Base-by-base conservation (phyloP, 2,113 vertebrate species). In the Hiodon alosoides region DNA sequence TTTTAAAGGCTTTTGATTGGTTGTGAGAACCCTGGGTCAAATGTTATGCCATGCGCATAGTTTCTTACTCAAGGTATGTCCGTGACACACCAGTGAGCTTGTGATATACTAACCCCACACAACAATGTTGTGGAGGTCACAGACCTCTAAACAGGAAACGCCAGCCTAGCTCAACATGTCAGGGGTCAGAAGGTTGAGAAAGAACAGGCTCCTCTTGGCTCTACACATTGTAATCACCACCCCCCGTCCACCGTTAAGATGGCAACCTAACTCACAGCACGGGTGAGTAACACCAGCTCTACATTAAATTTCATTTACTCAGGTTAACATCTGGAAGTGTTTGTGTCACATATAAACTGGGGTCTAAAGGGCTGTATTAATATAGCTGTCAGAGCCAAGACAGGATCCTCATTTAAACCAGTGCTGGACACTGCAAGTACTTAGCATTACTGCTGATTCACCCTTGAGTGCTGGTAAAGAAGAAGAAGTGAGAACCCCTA, bases 241-340 rank as follows among this genome's bases (percentile, higher is more conserved):
- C 64, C 64, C 64, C 64, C 60, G 2, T 2, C 62, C 4, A 65
- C 62, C 17, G 17, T 31, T 65, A 8, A 16, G 10, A 31, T 2
- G 62, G 6, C 17, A 65, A 3, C 59, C 11, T 31, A 31, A 31
- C 31, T 31, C 31, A 31, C 31, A 31, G 13, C n/a, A 4, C 4
- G 64, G 64, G 64, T 66, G 46, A 66, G 13, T 48, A 3, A 65
- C 16, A 65, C 31, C 17, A 46, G 17, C 17, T 65, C 17, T 31
- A 31, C 31, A 31, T 31, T 31, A 31, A 31, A 31, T 31, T 31
- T 31, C 31, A 31, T 31, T 58, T 58, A 11, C 46, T 62, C 1
- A 62, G 5, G 31, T 31, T 76, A 79, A 75, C 77, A 83, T 83
- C 79, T 83, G 82, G 75, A 60, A 78, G 70, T 67, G 76, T 67